A percentile compares a stretch with the other conserved stretches of the same genome.
Conservation (phyloP, 2,797 vertebrate genomes). For the Enteromius anoplus region DNA sequence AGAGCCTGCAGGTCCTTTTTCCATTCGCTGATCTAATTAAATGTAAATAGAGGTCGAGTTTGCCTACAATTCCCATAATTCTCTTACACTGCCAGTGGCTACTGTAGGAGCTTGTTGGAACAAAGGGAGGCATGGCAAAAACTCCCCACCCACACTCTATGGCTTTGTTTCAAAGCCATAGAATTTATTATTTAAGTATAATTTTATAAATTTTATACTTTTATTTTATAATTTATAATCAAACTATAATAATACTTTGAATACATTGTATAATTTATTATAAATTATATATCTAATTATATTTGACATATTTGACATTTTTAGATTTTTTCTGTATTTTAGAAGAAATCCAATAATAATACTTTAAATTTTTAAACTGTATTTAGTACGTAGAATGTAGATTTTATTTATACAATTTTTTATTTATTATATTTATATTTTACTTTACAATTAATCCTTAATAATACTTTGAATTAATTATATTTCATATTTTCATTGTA, state of each 20-base stretch:
- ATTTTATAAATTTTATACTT: neutral
- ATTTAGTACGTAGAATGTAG: too few species aligned
- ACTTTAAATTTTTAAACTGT: neutral
- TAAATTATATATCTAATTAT: neutral
- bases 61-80: slow-evolving; percentile 39
- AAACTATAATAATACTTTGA: neutral
- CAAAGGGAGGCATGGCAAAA: neutral
- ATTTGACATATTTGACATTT: too few species aligned
- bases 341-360: neutral
- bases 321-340: neutral
- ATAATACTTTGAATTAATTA: neutral
- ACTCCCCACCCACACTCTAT: neutral
- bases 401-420: too few species aligned
- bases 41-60: slow-evolving; percentile 76
- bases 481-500: too few species aligned
- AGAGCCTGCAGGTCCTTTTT: slow-evolving; percentile 42
- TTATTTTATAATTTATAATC: neutral
- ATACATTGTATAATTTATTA: neutral
- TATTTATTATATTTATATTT: too few species aligned
- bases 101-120: neutral
- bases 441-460: neutral
- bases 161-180: neutral
- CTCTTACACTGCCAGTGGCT: neutral
- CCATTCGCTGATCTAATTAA: slow-evolving; percentile 74
- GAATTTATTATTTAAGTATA: too few species aligned